Conservation (phyloP, 2,888 invertebrate species). For the Aphrophora alni region DNA sequence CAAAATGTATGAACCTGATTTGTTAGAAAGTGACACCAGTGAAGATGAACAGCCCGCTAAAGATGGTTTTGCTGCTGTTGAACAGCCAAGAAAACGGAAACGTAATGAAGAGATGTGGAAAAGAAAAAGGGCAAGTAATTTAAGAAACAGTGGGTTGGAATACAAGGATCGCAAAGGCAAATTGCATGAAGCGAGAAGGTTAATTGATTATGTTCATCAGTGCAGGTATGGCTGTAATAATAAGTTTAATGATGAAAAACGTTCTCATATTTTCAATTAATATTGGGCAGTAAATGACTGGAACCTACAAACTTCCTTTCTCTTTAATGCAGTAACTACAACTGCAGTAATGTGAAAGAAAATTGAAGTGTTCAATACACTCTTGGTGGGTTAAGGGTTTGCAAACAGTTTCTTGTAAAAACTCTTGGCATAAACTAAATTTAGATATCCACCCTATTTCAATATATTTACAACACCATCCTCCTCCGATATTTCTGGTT, state of each 20-base stretch:
- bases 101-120: constrained; percentile 6
- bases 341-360: background rate
- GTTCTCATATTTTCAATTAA: constrained; percentile 14
- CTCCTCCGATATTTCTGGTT: no score
- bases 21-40: background rate
- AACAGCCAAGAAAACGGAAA: constrained; percentile 17
- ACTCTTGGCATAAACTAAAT: background rate
- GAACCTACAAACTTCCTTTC: constrained; percentile 8
- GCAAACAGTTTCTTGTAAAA: background rate
- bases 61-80: background rate
- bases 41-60: background rate
- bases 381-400: background rate
- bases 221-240: constrained; percentile 18
- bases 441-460: no score
- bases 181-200: constrained; percentile 2
- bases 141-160: constrained; percentile 9
- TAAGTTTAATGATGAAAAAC: constrained; percentile 18
- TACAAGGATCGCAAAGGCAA: constrained; percentile 16
- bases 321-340: constrained; percentile 21
- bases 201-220: background rate
- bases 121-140: constrained; percentile 13
- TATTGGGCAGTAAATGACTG: constrained; percentile 13
- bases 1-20: constrained; percentile 12
- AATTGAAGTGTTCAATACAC: constrained; percentile 19
- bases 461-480: no score